Conservation (phyloP, 2,888 invertebrate genomes). For the Sialis fuliginosa region DNA sequence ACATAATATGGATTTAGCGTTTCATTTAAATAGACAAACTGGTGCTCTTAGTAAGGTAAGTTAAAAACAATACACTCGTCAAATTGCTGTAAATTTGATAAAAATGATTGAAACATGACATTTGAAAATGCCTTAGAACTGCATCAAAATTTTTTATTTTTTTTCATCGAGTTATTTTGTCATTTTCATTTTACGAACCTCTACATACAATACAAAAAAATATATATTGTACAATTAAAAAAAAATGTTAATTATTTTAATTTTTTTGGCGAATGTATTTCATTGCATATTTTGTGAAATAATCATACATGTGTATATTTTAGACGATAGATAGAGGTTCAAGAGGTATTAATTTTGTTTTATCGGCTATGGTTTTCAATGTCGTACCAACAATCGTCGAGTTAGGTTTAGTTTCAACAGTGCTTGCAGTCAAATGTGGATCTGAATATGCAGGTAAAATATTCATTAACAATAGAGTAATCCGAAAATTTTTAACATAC, state of each 20-base stretch:
- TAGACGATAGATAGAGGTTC: constrained; percentile 80
- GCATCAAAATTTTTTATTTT: too few species aligned
- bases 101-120: too few species aligned
- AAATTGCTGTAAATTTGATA: too few species aligned
- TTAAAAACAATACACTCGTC: too few species aligned
- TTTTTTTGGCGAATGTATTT: too few species aligned
- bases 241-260: too few species aligned
- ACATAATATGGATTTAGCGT: constrained; percentile 83
- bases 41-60: constrained; percentile 80
- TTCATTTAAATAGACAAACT: constrained; percentile 88
- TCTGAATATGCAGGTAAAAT: constrained; percentile 35
- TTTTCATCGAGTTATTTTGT: too few species aligned
- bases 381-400: constrained; percentile 93
- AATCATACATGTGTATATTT: constrained; percentile 11
- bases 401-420: constrained; percentile 70
- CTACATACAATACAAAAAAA: too few species aligned
- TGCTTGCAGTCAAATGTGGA: constrained; percentile 63
- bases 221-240: too few species aligned
- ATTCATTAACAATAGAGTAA: neutral
- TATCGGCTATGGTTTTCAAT: constrained; percentile 95
- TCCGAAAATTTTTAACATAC: too few species aligned
- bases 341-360: constrained; percentile 92
- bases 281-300: neutral
- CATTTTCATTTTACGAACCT: too few species aligned
- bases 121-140: too few species aligned